Conservation (phyloP, 2,113 vertebrate genomes). For the Chiloscyllium plagiosum region DNA sequence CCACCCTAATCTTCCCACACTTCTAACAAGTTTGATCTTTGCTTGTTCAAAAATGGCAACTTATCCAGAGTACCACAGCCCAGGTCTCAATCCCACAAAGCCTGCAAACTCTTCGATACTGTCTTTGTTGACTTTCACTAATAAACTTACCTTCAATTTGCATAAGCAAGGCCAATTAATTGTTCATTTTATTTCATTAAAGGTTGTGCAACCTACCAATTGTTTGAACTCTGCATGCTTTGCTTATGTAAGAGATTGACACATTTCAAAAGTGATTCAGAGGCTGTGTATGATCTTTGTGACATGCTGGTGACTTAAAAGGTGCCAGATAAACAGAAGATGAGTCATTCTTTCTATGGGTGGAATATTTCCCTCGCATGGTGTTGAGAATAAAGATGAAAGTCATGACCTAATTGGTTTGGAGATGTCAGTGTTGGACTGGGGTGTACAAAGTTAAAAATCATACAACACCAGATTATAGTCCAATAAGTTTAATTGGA, state of each 20-base stretch:
- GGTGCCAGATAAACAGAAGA: background rate
- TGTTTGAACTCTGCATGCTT: background rate
- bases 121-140: background rate
- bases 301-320: background rate
- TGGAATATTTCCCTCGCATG: background rate
- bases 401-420: too few relatives aligned
- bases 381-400: too few relatives aligned
- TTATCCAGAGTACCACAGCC: background rate
- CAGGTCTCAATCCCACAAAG: background rate
- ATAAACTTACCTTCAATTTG: background rate
- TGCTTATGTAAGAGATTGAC: background rate
- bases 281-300: background rate
- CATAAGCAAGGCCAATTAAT: background rate
- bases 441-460: too few relatives aligned
- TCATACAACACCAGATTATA: too few relatives aligned
- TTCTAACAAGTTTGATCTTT: background rate
- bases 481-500: too few relatives aligned
- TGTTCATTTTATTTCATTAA: background rate
- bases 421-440: too few relatives aligned
- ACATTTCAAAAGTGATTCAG: background rate
- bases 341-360: background rate
- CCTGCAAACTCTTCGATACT: too few relatives aligned
- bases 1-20: background rate
- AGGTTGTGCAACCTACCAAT: background rate
- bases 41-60: background rate